Base-by-base conservation (phyloP, 2,797 vertebrate species). In the Agapornis canus region DNA sequence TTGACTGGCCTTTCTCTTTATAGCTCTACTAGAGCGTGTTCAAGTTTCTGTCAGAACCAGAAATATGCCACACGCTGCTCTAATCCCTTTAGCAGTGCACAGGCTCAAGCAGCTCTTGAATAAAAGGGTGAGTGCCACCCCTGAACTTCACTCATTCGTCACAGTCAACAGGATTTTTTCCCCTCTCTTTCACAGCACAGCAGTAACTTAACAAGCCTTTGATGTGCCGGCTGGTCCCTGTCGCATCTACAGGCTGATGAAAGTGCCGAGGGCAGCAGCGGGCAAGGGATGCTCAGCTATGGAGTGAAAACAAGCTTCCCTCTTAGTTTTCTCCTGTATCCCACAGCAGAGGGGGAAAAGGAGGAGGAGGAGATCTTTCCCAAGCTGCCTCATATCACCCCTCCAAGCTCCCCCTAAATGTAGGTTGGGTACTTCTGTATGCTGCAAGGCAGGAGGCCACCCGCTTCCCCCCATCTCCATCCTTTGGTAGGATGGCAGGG, bases 1-100 rank as follows among this genome's bases (percentile, higher is more conserved):
- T 2, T 88, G 89, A 77, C 14, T 92, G 86, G 63, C 87, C 73
- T 9, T 88, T 89, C 91, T 92, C 95, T 94, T 92, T 96, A 92
- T 68, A 95, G 85, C 85, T 96, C 82, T 95, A 84, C 91, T 92
- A 96, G 95, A 94, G 87, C 64, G 26, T 96, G 95, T 92, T 96
- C 92, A 94, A 91, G 92, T 88, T 96, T 95, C 95, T 96, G 95
- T 96, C 95, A 97, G 92, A 91, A 92, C 83, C 85, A 97, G 95
- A 94, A 97, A 94, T 90, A 95, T 54, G 91, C 95, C 95, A 94
- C 95, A 96, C 64, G 70, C 95, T 94, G 92, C 89, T 94, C 85
- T 97, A 97, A 95, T 96, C 95, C 95, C 80, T 92, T 96, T 94
- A 94, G 94, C 95, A 61, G 82, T 61, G 66, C 91, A 92, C 82